Base-by-base conservation (phyloP, 2,797 vertebrate genomes). In the Bradypodion pumilum region DNA sequence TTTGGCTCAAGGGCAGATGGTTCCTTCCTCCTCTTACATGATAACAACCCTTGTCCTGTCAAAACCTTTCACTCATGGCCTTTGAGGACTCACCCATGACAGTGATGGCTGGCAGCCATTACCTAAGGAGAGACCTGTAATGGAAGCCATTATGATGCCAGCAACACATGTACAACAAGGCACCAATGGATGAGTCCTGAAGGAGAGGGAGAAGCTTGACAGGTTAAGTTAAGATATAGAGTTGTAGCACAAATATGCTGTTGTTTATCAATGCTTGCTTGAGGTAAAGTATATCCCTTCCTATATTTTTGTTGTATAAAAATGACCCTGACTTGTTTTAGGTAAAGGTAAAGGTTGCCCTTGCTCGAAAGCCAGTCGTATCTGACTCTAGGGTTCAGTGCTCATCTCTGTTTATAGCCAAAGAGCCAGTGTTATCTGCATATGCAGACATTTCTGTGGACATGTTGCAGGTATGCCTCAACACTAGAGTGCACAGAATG, bases 121-220 rank as follows among this genome's bases (percentile, higher is more conserved):
- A 69, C 63, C 56, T 42, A 52, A 63, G 32, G 65, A 80, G 42
- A 6, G 32, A 75, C 44, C 72, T 83, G 72, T 65, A 78, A 42
- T 52, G 72, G 77, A 87, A 80, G 63, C 52, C 72, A 80, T 87
- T 80, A 56, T 83, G 52, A 87, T 83, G 65, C 63, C 77, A 85
- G 73, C 65, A 80, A 70, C 32, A 74, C 42, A 69, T 19, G 49
- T 46, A 42, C 62, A 66, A 3, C 29, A 23, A 32, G 62, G 56
- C 29, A 65, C 27, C 73, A 56, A 2, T 77, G 42, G 44, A 74
- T 80, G 32, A 62, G 72, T 56, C 73, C 35, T 42, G 44, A 62
- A 70, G 44, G 35, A 44, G 32, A 13, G 80, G 72, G 52, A 37
- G 62, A 70, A 27, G 32, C 40, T 13, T 52, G 40, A 25, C n/a